Base-by-base conservation (phyloP, 2,797 vertebrate genomes). In the Trachurus trachurus region DNA sequence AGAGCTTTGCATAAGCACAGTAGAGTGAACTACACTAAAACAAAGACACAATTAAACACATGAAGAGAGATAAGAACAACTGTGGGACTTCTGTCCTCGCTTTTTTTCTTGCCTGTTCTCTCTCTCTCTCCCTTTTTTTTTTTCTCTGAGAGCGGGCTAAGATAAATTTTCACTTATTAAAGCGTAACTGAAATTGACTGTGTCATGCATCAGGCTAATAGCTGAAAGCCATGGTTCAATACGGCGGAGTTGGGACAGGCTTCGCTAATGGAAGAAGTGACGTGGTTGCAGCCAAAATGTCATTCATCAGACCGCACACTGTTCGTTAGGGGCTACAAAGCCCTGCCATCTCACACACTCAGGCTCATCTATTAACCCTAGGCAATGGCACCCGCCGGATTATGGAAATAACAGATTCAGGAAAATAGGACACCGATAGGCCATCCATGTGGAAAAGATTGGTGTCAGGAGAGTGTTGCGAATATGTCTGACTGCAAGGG, bases 191-290 rank as follows among this genome's bases (percentile, higher is more conserved):
- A 94, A 97, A 98, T 98, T 96, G 97, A 97, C 96, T 96, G 92
- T 97, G 96, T 97, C 97, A 96, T 97, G 96, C 96, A 97, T 98
- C 97, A 97, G 96, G 95, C 95, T 97, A 98, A 98, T 97, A 96
- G 97, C 96, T 94, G 93, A 93, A 94, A 96, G 95, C 90, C 89
- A 94, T 85, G 96, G 97, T 97, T 99, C 97, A 97, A 98, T 99
- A 98, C 95, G 91, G 95, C 93, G 92, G 96, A 97, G 96, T 97
- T 96, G 95, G 96, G 95, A 96, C 92, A 97, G 95, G 96, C 95
- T 97, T 96, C 95, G 96, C 97, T 98, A 98, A 98, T 99, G 97
- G 98, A 97, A 97, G 96, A 97, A 97, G 96, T 97, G 96, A 97
- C 96, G 95, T 97, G 96, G 96, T 96, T 96, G 93, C 94, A 95